Evolutionary conservation across 2,113 vertebrate species (phyloP), one percentile per base, ranked within the genome.

Genomic region (Ceyx melanurus): DNA sequence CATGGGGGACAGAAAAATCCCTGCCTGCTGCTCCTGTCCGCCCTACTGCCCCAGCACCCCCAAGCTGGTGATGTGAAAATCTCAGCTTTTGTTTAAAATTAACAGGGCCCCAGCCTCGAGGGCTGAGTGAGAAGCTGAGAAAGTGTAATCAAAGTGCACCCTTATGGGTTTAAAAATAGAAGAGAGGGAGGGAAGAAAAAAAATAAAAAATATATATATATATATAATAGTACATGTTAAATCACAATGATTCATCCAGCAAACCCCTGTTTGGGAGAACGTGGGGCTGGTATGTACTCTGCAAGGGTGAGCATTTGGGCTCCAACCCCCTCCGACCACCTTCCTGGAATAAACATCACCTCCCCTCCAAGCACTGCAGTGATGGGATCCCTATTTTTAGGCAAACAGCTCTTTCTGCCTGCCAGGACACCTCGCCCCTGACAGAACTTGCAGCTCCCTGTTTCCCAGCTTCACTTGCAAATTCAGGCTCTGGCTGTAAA

Each of bases 91-190:
- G 19, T 82, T 94, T 61, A 76, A 82, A 91, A 85, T 79, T 89
- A 82, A 50, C 91, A 74, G 72, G 85, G 87, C 48, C 58, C 25
- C 14, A 29, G 88, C 90, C 79, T 79, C 0, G 3, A 65, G n/a
- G 79, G 86, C 82, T 91, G 62, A 65, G 71, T 0, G 18, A 89
- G 67, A 93, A 93, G 71, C 91, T 95, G 93, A 54, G 89, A 94
- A 85, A 76, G 54, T 0, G 7, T 91, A 94, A 92, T 89, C 75
- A 85, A 94, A 94, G 88, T 28, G 13, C 67, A 92, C 71, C 79
- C 92, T 91, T 62, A 62, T 70, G 78, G n/a, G 33, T 86, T 95
- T 94, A 94, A 93, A 95, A 95, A 95, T 91, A 94, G 93, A 89
- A 89, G 72, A 82, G 67, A 76, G 43, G 33, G 42, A 19, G 45